A percentile compares a stretch with the other conserved stretches of the same genome.
Conservation (phyloP, 1,140 invertebrate genomes). For the Acromyrmex heyeri region DNA sequence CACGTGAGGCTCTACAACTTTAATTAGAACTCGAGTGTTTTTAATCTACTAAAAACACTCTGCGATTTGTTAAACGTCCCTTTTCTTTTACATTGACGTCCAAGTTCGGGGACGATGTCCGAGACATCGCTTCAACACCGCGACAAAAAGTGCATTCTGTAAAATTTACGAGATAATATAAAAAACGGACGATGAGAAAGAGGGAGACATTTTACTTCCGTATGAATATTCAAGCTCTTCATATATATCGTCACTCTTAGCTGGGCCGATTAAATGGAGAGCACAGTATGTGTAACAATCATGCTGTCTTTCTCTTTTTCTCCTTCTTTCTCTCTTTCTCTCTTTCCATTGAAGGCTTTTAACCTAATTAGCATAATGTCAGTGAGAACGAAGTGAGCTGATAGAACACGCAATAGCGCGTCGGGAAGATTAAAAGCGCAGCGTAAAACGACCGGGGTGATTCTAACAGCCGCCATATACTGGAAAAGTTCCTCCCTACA, state of each 20-base stretch:
- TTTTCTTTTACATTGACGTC: not conserved
- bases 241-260: conserved; percentile 19
- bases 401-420: conserved; percentile 52
- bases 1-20: conserved; percentile 3
- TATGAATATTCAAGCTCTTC: conserved; percentile 40
- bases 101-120: too few species aligned
- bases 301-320: not conserved
- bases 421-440: conserved; percentile 43
- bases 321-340: not conserved
- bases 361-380: conserved; percentile 55
- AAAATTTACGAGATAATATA: not conserved
- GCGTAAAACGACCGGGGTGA: not conserved
- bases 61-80: not conserved
- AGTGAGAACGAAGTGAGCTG: conserved; percentile 27
- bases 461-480: not conserved
- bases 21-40: conserved; percentile 28
- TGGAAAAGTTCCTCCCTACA: not conserved
- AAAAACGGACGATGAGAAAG: not conserved
- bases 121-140: not conserved
- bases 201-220: not conserved
- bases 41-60: not conserved
- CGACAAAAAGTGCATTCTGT: not conserved
- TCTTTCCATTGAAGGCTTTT: conserved; percentile 18
- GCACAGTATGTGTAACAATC: not conserved
- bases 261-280: conserved; percentile 32